Base-by-base conservation (phyloP, 92 coral and sea anemone species). In the Porites rus region DNA sequence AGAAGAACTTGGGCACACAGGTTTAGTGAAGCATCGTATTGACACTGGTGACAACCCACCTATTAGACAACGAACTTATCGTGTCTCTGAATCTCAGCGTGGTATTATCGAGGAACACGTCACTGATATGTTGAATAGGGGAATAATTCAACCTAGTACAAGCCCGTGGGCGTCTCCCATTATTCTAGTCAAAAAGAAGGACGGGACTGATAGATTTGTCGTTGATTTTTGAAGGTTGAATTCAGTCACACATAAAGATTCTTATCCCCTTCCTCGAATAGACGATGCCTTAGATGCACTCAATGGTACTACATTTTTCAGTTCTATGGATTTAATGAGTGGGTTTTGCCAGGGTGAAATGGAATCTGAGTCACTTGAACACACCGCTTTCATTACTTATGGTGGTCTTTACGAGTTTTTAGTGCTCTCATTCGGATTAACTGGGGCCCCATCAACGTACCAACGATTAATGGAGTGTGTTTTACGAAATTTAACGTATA, bases 161-260 rank as follows among this genome's bases (percentile, higher is more conserved):
- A 79, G 88, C 50, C 93, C 91, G 28, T 91, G 94, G 96, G 64
- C 92, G 11, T 70, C 88, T 1, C 96, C 94, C 0, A 87, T 89
- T 3, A 81, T 93, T 4, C 69, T 93, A 16, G 97, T 93, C 0
- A 88, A 89, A 72, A 93, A 88, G 65, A 93, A 93, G 54, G 88
- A 89, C 28, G 78, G 83, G 46, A 72, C 88, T 14, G 90, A 82
- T 50, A 64, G 95, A 3, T 89, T 90, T 69, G 75, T 76, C 22
- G 91, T 90, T 11, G 93, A 87, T 53, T 91, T 81, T 78, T 89
- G 91, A 3, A 69, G 81, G 20, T 59, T 91, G 11, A 91, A 91
- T 56, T 68, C 74, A 3, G 74, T 75, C 1, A 81, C 93, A 11
- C 78, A 28, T 6, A 62, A 79, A 24, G 93, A 90, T 9, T 65